Percentiles rank a stretch among this genome's conserved stretches.
These are phyloP conservation scores for Pristis pectinata DNA, from an alignment of 2,797 vertebrate species.

Conservation along the genomic window DNA sequence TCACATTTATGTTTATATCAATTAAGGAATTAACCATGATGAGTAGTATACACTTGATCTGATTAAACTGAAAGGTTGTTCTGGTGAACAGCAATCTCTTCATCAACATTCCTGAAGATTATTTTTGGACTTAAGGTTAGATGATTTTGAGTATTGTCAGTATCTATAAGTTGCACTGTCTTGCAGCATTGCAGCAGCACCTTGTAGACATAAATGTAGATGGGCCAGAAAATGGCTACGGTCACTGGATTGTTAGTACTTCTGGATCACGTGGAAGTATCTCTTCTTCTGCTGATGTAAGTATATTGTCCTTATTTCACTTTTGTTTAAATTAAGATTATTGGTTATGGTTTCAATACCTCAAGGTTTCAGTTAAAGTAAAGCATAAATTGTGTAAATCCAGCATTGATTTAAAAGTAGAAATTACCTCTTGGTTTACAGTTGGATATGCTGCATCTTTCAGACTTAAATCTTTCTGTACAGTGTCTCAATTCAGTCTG, in stretches of 20 bases:
- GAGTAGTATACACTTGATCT: not conserved
- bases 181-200: conserved; percentile 84
- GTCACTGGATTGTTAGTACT: conserved; percentile 97
- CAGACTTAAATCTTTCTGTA: not conserved
- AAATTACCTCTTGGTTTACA: conserved; percentile 6
- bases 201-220: conserved; percentile 96
- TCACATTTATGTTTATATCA: not conserved
- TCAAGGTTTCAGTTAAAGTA: not conserved
- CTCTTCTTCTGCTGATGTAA: conserved; percentile 75
- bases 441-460: not conserved
- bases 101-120: not conserved
- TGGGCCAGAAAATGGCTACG: conserved; percentile 86
- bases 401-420: not conserved
- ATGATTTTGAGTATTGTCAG: conserved; percentile 6
- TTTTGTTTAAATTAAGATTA: not conserved
- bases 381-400: not conserved
- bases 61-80: conserved; percentile 31
- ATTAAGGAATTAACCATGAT: not conserved
- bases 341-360: not conserved
- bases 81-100: conserved; percentile 3
- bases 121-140: not conserved
- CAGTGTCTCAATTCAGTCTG: not conserved
- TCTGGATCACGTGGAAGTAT: conserved; percentile 84
- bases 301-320: conserved; percentile 46
- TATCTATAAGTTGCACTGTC: conserved; percentile 12